Conservation (phyloP, 2,888 invertebrate genomes). For the Microplitis deprimator region DNA sequence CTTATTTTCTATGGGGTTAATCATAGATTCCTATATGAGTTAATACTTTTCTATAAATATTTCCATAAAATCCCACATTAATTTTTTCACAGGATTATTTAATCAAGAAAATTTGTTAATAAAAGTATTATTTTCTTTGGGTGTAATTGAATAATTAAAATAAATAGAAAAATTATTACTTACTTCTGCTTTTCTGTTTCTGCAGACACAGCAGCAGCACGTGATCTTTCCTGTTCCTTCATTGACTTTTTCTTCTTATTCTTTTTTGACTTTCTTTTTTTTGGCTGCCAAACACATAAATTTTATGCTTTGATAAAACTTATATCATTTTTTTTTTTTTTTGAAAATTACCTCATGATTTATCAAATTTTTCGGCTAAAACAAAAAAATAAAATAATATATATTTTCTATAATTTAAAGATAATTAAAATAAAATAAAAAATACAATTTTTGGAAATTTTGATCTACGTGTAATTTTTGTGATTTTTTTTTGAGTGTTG, state of each 20-base stretch:
- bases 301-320: neutral
- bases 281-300: neutral
- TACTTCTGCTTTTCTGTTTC: conserved; percentile 55
- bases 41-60: too few species aligned
- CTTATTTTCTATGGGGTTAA: too few species aligned
- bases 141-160: conserved; percentile 12
- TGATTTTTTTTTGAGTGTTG: neutral
- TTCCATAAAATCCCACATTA: too few species aligned
- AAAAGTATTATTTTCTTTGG: too few species aligned
- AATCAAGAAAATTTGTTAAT: too few species aligned
- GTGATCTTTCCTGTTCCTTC: conserved; percentile 53
- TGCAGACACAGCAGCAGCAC: conserved; percentile 48
- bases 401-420: neutral
- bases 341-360: conserved; percentile 36
- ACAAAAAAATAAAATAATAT: conserved; percentile 27
- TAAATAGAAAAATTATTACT: conserved; percentile 32
- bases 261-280: conserved; percentile 12
- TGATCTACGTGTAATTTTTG: conserved; percentile 16
- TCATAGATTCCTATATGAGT: too few species aligned
- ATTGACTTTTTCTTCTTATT: conserved; percentile 51
- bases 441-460: conserved; percentile 45
- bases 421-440: neutral
- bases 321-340: neutral
- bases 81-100: too few species aligned
- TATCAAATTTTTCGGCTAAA: conserved; percentile 45